These are phyloP conservation scores for Athrips mouffetella DNA, from an alignment of 2,888 invertebrate species.

Conservation along the genomic window DNA sequence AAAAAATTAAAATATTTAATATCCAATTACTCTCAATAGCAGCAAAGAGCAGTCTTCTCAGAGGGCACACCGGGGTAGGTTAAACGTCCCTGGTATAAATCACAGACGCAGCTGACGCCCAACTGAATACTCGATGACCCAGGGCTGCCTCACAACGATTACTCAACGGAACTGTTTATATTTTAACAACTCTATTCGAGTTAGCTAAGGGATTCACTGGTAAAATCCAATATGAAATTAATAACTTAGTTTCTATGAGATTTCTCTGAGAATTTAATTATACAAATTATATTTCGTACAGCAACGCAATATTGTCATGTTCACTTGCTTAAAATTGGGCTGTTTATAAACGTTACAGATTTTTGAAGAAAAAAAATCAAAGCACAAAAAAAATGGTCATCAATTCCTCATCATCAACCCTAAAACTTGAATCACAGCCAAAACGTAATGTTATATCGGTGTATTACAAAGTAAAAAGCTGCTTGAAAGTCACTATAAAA, in stretches of 20 bases:
- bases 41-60: constrained; percentile 7
- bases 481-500: constrained; percentile 35
- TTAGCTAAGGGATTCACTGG: constrained; percentile 15
- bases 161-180: constrained; percentile 25
- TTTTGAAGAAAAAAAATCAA: too few species aligned
- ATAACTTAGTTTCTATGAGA: neutral
- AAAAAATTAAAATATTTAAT: constrained; percentile 15
- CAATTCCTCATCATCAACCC: neutral
- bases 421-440: constrained; percentile 43
- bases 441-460: constrained; percentile 34
- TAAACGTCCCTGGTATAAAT: constrained; percentile 57
- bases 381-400: neutral
- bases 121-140: constrained; percentile 58
- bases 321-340: too few species aligned
- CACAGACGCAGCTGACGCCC: constrained; percentile 54
- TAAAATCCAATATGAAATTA: constrained; percentile 7
- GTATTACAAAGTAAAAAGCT: constrained; percentile 27
- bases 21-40: constrained; percentile 25
- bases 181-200: constrained; percentile 24
- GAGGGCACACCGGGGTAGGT: constrained; percentile 13
- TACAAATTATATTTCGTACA: neutral
- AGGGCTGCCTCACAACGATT: constrained; percentile 31
- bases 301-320: neutral
- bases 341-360: too few species aligned
- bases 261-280: neutral